phyloP scores from a whole-genome alignment of 2,797 vertebrate species.

The Morus bassanus region DNA sequence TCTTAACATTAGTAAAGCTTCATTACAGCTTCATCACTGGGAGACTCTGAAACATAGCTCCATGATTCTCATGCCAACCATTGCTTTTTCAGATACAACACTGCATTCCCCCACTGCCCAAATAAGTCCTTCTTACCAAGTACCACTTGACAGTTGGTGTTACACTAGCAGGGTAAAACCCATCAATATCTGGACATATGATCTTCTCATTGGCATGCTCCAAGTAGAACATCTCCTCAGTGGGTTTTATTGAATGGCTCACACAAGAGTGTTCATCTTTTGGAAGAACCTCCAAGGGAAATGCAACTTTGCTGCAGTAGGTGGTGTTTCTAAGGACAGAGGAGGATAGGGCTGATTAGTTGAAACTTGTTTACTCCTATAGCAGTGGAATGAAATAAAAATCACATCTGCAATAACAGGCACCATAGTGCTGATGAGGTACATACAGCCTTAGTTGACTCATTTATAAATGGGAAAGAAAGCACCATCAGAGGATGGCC shows the following conservation, averaged over 20 bases:
- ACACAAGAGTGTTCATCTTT: conserved; percentile 69
- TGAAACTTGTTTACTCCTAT: neutral
- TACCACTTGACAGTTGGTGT: conserved; percentile 81
- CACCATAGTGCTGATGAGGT: neutral
- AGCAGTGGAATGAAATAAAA: conserved; percentile 5
- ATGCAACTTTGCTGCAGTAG: conserved; percentile 85
- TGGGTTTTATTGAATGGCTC: conserved; percentile 62
- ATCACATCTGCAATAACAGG: neutral
- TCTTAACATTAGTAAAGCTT: neutral
- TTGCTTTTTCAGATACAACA: neutral
- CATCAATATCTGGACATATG: conserved; percentile 83
- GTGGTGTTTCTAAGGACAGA: conserved; percentile 82
- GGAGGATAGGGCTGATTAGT: neutral
- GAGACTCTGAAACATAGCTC: neutral
- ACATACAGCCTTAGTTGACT: neutral
- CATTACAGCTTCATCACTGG: neutral
- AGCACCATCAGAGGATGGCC: neutral
- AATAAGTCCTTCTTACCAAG: conserved; percentile 64
- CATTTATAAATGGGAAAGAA: neutral
- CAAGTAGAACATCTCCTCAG: conserved; percentile 63
- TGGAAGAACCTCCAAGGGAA: conserved; percentile 82
- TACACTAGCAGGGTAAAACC: conserved; percentile 72
- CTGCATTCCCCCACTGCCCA: neutral
- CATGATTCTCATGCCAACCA: neutral
- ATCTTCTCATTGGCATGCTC: conserved; percentile 59